Conservation (phyloP, 2,888 invertebrate species). For the Xestia c-nigrum region DNA sequence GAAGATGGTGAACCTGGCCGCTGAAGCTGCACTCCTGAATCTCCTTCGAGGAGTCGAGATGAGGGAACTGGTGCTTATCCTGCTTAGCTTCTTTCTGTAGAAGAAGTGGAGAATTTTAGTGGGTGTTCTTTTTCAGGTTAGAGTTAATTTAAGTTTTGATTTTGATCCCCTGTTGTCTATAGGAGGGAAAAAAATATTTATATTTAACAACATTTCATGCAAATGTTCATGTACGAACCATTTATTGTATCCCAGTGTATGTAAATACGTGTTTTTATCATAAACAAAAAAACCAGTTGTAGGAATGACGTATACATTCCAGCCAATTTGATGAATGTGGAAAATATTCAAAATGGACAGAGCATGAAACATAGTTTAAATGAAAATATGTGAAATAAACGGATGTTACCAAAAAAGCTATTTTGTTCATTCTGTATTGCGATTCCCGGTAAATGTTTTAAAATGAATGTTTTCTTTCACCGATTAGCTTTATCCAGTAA, state of each 20-base stretch:
- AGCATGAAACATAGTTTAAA: not conserved
- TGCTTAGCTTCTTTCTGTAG: slow-evolving; percentile 85
- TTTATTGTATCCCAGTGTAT: not conserved
- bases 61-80: slow-evolving; percentile 81
- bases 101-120: slow-evolving; percentile 6
- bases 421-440: not conserved
- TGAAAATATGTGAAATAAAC: not conserved
- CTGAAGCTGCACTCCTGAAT: slow-evolving; percentile 89
- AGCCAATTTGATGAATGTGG: not conserved
- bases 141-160: not conserved
- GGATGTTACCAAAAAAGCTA: not conserved
- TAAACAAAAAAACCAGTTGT: not conserved
- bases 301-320: not conserved
- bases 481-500: not conserved
- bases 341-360: slow-evolving; percentile 6
- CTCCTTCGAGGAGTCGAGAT: slow-evolving; percentile 86
- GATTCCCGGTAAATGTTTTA: not conserved
- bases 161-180: not conserved
- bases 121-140: not conserved
- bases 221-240: not conserved
- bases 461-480: not conserved
- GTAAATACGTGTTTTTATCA: not conserved
- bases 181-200: not conserved
- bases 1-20: slow-evolving; percentile 96
- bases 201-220: not conserved